Evolutionary conservation across 2,888 invertebrate genomes (phyloP), one percentile per base, ranked within the genome.

Genomic region (Drosophila nr. perissopoda): DNA sequence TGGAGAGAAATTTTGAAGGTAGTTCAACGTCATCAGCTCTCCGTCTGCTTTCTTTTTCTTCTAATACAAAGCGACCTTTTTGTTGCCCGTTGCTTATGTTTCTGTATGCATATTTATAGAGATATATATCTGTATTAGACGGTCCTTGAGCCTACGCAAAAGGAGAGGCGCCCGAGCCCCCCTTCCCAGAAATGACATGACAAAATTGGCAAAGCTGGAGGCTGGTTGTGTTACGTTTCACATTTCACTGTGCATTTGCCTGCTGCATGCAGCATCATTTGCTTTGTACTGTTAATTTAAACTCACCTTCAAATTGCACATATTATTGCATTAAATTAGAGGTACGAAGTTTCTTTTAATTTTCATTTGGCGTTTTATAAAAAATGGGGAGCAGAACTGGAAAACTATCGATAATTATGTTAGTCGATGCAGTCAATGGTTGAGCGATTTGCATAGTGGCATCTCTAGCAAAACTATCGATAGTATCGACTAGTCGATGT

Each of bases 241-340:
- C 85, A 78, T 76, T 88, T 85, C 81, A 80, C 78, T 57, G 5
- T 51, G 8, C 40, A 34, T 49, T 18, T 54, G 58, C 25, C 49
- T 62, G 27, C 62, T 38, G 18, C 27, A n/a, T 46, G 6, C 6
- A 29, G n/a, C 46, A 63, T 46, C 25, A 25, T 16, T 46, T 25
- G 16, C 54, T 48, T 21, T 57, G 13, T 16, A 1, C 10, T 48
- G 51, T 51, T 58, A 25, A 66, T 49, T 48, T 34, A 65, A 74
- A 91, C 91, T 87, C 91, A 92, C 91, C 91, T 92, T 92, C 91
- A 92, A 91, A 89, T 91, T 91, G 91, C 85, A 91, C 91, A 92
- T 92, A 92, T 91, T 91, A 91, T 83, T 91, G 83, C 86, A 89
- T 89, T 89, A 79, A 82, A 83, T 89, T 89, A 79, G 81, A 84